A percentile compares a stretch with the other conserved stretches of the same genome.
phyloP scores from a whole-genome alignment of 2,888 invertebrate genomes.

The Geotrupes spiniger region DNA sequence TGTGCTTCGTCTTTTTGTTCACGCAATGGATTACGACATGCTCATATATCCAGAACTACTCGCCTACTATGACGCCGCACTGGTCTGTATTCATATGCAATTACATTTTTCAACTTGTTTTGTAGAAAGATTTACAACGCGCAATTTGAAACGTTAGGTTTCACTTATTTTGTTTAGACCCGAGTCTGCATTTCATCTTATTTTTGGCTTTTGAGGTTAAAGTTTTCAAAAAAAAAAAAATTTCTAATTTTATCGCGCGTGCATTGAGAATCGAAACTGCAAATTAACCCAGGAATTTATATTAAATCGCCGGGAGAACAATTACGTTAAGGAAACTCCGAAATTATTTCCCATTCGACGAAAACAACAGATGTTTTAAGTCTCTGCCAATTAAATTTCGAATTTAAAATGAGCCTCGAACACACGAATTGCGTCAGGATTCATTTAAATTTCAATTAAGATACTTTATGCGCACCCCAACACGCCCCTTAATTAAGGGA shows the following conservation, averaged over 20 bases:
- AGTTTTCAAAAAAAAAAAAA: no score
- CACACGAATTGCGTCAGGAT: constrained; percentile 1
- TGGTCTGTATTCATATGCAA: constrained; percentile 49
- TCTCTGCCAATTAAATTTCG: not conserved
- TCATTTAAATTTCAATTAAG: constrained; percentile 19
- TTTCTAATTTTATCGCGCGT: no score
- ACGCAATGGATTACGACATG: constrained; percentile 64
- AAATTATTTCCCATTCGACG: no score
- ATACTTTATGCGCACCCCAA: constrained; percentile 5
- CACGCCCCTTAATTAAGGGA: constrained; percentile 15
- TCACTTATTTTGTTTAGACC: not conserved
- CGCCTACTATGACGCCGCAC: constrained; percentile 59
- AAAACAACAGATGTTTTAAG: no score
- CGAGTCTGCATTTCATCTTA: no score
- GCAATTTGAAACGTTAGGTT: not conserved
- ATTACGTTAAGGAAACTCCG: no score
- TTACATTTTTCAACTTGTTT: not conserved
- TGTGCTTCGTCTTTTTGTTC: constrained; percentile 4
- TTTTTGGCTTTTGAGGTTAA: no score
- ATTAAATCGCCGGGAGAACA: no score
- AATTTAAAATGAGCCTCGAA: constrained; percentile 7
- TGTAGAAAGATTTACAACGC: not conserved
- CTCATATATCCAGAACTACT: constrained; percentile 62
- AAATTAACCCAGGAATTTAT: no score
- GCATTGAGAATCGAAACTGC: no score